These are phyloP conservation scores for Potorous gilbertii DNA, from an alignment of 2,797 vertebrate species.

Conservation along the genomic window DNA sequence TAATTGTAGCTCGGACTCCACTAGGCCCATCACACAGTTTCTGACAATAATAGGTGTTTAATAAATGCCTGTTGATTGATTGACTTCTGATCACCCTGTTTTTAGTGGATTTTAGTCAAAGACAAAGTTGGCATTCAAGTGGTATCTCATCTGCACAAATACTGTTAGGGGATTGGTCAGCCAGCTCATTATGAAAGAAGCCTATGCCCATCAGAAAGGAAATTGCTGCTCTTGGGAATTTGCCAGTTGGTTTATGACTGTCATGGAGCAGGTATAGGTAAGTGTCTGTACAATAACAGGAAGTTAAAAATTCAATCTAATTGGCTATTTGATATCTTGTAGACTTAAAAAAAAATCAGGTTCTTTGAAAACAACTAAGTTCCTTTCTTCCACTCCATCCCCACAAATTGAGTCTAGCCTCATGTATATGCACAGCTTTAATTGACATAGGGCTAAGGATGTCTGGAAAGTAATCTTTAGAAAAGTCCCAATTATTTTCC, in stretches of 20 bases:
- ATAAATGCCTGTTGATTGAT: background rate
- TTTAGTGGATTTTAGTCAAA: background rate
- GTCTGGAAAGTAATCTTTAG: conserved; percentile 32
- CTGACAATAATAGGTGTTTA: background rate
- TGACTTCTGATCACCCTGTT: background rate
- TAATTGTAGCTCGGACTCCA: background rate
- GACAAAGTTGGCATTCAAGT: background rate
- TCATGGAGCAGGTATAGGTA: background rate
- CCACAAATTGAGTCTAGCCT: conserved; percentile 5
- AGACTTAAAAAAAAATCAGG: conserved; percentile 56
- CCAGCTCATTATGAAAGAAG: background rate
- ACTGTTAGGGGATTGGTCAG: background rate
- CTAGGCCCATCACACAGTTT: background rate
- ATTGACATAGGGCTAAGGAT: conserved; percentile 51
- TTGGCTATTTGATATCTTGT: background rate
- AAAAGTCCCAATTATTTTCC: conserved; percentile 27
- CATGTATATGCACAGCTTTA: conserved; percentile 45
- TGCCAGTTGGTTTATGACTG: background rate
- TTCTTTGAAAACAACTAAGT: conserved; percentile 31
- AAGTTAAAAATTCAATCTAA: background rate
- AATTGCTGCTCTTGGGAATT: background rate
- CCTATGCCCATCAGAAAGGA: background rate
- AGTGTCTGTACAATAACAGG: background rate
- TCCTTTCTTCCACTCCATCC: background rate
- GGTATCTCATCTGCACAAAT: background rate